These are phyloP conservation scores for Emys orbicularis DNA, from an alignment of 2,797 vertebrate species.

Conservation along the genomic window DNA sequence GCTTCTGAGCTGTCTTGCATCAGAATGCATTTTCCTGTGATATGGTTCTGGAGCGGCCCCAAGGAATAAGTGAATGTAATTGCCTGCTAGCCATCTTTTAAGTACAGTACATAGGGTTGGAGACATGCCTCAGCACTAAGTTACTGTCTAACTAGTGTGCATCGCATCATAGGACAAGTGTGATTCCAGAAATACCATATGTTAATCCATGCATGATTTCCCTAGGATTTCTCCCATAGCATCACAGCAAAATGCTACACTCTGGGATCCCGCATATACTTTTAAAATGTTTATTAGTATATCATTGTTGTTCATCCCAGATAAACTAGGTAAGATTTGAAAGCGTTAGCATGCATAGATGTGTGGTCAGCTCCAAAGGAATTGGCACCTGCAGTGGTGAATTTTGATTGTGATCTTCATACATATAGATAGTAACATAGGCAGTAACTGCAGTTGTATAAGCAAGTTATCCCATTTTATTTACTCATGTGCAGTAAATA, in stretches of 20 bases:
- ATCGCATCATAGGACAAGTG: conserved; percentile 31
- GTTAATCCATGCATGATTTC: conserved; percentile 11
- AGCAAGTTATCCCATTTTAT: conserved; percentile 65
- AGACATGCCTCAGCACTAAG: not conserved
- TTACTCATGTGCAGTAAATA: conserved; percentile 64
- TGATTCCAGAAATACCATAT: conserved; percentile 51
- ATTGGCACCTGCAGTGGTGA: conserved; percentile 25
- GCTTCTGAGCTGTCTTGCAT: not conserved
- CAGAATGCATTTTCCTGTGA: not conserved
- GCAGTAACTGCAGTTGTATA: conserved; percentile 50
- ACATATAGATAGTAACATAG: not conserved
- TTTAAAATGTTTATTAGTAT: not conserved
- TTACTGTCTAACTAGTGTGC: conserved; percentile 3
- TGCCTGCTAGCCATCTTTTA: not conserved
- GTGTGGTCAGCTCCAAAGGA: conserved; percentile 1
- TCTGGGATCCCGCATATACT: not conserved
- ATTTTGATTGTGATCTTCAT: conserved; percentile 34
- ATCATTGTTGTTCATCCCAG: not conserved
- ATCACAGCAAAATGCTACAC: not conserved
- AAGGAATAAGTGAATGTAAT: not conserved
- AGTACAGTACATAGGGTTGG: not conserved
- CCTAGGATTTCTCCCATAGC: not conserved
- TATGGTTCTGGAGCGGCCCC: not conserved
- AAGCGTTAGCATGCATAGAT: conserved; percentile 6
- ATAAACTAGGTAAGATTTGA: not conserved